Evolutionary conservation across 2,888 invertebrate genomes (phyloP).

Genomic region (Operophtera brumata): DNA sequence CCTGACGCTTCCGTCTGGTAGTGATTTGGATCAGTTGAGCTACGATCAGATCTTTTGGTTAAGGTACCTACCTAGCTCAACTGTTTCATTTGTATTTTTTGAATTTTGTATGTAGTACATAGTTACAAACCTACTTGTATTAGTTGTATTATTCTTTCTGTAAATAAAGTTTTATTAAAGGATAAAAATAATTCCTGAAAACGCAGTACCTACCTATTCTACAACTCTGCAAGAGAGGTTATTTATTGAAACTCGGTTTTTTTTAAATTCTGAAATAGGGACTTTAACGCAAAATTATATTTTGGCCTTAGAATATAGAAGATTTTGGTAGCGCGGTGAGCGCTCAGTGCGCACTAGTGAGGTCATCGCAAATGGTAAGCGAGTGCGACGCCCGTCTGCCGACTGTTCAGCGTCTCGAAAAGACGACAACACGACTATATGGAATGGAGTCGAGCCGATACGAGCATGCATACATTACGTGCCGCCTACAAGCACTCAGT

Average conservation of each 20-base stretch:
- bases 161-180: too few species aligned
- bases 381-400: conserved; percentile 60
- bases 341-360: conserved; percentile 50
- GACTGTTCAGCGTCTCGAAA: conserved; percentile 41
- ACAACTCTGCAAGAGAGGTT: not conserved
- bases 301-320: too few species aligned
- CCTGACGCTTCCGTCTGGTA: too few species aligned
- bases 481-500: conserved; percentile 58
- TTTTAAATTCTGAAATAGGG: conserved; percentile 15
- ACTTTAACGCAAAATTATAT: conserved; percentile 17
- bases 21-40: too few species aligned
- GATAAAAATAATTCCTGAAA: too few species aligned
- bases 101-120: too few species aligned
- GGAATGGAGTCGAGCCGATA: conserved; percentile 50
- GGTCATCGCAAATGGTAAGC: conserved; percentile 53
- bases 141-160: too few species aligned
- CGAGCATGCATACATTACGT: conserved; percentile 72
- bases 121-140: too few species aligned
- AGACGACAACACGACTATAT: conserved; percentile 59
- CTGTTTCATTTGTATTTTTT: too few species aligned
- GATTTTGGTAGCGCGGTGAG: conserved; percentile 55
- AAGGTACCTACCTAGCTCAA: too few species aligned
- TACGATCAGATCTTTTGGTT: too few species aligned
- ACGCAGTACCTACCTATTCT: not conserved
- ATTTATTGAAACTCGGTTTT: not conserved